A percentile compares a stretch with the other conserved stretches of the same genome.
Evolutionary conservation across 2,888 invertebrate species (phyloP).

Genomic region (Stenodema calcarata): DNA sequence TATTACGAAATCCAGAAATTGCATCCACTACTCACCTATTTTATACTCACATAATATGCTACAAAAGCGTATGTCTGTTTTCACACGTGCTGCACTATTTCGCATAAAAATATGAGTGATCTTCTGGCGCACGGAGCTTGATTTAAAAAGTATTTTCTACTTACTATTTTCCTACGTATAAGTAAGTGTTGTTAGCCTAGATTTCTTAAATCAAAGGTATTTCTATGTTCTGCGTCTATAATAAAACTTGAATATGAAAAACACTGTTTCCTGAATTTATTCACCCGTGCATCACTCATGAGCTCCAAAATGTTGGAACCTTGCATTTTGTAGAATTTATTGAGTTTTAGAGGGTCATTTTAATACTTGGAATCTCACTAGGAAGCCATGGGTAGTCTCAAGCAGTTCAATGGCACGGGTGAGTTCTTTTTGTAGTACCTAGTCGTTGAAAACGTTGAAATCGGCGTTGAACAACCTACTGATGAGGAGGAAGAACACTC

Average conservation of each 20-base stretch:
- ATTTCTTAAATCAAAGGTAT: not conserved
- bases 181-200: conserved; percentile 7
- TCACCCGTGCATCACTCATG: too few relatives aligned
- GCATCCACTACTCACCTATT: not conserved
- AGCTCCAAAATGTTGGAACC: too few relatives aligned
- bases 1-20: not conserved
- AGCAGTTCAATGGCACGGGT: too few relatives aligned
- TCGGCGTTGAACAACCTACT: too few relatives aligned
- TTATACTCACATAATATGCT: not conserved
- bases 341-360: too few relatives aligned
- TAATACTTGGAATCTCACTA: too few relatives aligned
- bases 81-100: not conserved
- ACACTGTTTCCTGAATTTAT: too few relatives aligned
- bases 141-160: conserved; percentile 31
- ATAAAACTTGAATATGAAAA: not conserved
- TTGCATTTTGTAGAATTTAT: too few relatives aligned
- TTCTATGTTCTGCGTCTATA: conserved; percentile 21
- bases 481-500: too few relatives aligned
- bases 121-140: not conserved
- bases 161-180: conserved; percentile 36
- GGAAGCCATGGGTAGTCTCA: too few relatives aligned
- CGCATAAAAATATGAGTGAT: not conserved
- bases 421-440: too few relatives aligned
- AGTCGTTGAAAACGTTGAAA: too few relatives aligned
- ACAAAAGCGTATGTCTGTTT: not conserved